Percentiles rank a stretch among this genome's conserved stretches.
Conservation (phyloP, 2,888 invertebrate species). For the Amiota communis region DNA sequence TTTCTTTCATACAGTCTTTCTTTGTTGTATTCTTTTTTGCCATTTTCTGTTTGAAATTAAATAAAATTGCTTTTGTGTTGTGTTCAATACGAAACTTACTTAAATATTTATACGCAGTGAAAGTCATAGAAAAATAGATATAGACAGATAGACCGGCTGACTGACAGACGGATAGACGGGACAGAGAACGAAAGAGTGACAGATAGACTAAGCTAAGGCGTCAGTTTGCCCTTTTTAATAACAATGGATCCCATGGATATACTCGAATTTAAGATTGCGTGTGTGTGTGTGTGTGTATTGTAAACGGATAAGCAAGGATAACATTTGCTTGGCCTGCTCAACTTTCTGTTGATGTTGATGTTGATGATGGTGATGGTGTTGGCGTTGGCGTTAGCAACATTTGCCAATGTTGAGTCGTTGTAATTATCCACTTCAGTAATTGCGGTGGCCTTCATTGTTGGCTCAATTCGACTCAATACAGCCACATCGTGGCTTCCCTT, state of each 20-base stretch:
- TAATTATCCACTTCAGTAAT: slow-evolving; percentile 62
- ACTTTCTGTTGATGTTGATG: not conserved
- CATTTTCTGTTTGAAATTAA: slow-evolving; percentile 25
- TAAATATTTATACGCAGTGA: slow-evolving; percentile 55
- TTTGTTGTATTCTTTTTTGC: not conserved
- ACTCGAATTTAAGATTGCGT: too few relatives aligned
- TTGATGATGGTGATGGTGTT: too few relatives aligned
- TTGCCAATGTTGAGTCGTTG: slow-evolving; percentile 36
- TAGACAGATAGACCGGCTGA: too few relatives aligned
- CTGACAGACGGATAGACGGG: too few relatives aligned
- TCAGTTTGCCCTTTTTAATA: too few relatives aligned
- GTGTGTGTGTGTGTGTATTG: not conserved
- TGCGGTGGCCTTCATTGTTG: not conserved
- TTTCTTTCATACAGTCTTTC: too few relatives aligned
- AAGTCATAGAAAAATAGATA: not conserved
- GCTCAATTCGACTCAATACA: too few relatives aligned
- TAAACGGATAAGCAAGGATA: slow-evolving; percentile 16
- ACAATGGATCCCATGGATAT: too few relatives aligned
- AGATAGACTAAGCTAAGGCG: too few relatives aligned
- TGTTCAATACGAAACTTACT: slow-evolving; percentile 48
- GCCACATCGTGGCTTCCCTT: not conserved
- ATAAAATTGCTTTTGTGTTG: slow-evolving; percentile 42
- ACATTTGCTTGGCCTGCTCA: slow-evolving; percentile 12
- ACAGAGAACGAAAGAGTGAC: too few relatives aligned
- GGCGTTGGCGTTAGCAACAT: not conserved